phyloP scores from a whole-genome alignment of 2,888 invertebrate species.

The Meteorus colon region DNA sequence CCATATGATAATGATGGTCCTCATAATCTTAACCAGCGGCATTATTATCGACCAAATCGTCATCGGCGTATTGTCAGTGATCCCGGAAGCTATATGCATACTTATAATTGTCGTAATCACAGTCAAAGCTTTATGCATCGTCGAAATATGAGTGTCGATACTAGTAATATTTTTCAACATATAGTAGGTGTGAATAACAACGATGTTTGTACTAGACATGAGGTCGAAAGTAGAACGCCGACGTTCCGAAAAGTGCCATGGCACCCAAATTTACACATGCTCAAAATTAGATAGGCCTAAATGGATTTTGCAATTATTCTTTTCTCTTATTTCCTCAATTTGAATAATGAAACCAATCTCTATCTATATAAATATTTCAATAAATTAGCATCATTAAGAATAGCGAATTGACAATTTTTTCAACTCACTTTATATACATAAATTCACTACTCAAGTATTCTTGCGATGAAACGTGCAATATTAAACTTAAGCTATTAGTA shows the following conservation, averaged over 20 bases:
- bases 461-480: slow-evolving; percentile 50
- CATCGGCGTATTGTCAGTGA: slow-evolving; percentile 64
- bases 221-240: slow-evolving; percentile 55
- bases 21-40: slow-evolving; percentile 53
- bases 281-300: slow-evolving; percentile 67
- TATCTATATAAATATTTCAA: background rate
- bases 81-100: slow-evolving; percentile 54
- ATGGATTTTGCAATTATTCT: slow-evolving; percentile 32
- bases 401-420: background rate
- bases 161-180: slow-evolving; percentile 47
- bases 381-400: background rate
- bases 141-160: slow-evolving; percentile 60
- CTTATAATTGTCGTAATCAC: slow-evolving; percentile 47
- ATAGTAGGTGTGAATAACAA: slow-evolving; percentile 46
- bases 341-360: slow-evolving; percentile 2
- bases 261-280: slow-evolving; percentile 73
- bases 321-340: slow-evolving; percentile 12
- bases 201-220: slow-evolving; percentile 54
- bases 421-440: too few relatives aligned
- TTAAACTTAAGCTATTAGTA: slow-evolving; percentile 46
- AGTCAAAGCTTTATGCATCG: slow-evolving; percentile 54
- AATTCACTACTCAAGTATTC: slow-evolving; percentile 10
- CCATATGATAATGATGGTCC: slow-evolving; percentile 35
- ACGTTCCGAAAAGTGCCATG: slow-evolving; percentile 74
- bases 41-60: slow-evolving; percentile 39